These are phyloP conservation scores for Aradophagus sp. DNA, from an alignment of 1,140 invertebrate species.

Conservation along the genomic window DNA sequence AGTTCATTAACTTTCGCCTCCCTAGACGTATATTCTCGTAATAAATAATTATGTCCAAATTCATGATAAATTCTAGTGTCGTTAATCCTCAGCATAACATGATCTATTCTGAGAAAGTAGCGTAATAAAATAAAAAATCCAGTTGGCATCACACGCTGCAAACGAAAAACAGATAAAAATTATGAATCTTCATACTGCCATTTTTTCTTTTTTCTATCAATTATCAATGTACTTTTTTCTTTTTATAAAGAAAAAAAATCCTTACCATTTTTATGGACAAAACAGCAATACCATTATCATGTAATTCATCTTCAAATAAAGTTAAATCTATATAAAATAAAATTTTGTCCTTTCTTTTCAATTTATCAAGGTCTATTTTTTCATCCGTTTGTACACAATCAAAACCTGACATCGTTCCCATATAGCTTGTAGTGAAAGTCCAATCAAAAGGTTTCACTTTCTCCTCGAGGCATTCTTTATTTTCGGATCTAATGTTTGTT, in stretches of 20 bases:
- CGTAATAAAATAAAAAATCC: slow-evolving; percentile 94
- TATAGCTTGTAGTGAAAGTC: slow-evolving; percentile 97
- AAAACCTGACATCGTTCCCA: slow-evolving; percentile 85
- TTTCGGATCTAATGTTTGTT: slow-evolving; percentile 70
- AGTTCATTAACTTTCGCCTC: slow-evolving; percentile 82
- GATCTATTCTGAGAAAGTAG: slow-evolving; percentile 95
- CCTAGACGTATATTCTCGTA: slow-evolving; percentile 85
- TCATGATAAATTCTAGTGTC: slow-evolving; percentile 96
- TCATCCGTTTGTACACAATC: slow-evolving; percentile 80
- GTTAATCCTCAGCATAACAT: slow-evolving; percentile 90
- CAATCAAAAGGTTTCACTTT: slow-evolving; percentile 95
- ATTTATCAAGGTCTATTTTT: slow-evolving; percentile 90
- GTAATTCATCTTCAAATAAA: slow-evolving; percentile 98
- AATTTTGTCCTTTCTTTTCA: slow-evolving; percentile 94
- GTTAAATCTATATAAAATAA: slow-evolving; percentile 95
- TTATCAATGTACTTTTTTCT: too few relatives aligned
- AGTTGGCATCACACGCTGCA: slow-evolving; percentile 94
- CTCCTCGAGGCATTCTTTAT: slow-evolving; percentile 81
- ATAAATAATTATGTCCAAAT: slow-evolving; percentile 82
- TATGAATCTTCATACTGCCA: too few relatives aligned
- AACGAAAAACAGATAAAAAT: slow-evolving; percentile 63
- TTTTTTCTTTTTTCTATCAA: too few relatives aligned
- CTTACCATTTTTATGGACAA: slow-evolving; percentile 94
- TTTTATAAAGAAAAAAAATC: too few relatives aligned
- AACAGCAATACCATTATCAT: slow-evolving; percentile 96